A percentile compares a stretch with the other conserved stretches of the same genome.
Evolutionary conservation across 2,888 invertebrate genomes (phyloP).

Genomic region (Tineola bisselliella): DNA sequence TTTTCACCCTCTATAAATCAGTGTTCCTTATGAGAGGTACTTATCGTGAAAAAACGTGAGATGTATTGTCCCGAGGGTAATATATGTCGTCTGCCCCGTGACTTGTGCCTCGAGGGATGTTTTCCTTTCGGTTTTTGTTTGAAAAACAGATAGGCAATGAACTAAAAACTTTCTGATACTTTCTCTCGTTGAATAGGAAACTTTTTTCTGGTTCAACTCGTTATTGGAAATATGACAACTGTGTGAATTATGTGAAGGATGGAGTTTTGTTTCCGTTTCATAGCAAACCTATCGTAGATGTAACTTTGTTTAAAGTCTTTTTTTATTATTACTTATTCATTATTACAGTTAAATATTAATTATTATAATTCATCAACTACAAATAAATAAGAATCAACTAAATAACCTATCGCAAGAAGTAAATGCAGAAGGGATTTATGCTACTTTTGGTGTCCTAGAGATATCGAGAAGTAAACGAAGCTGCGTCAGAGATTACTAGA

Average conservation of each 20-base stretch:
- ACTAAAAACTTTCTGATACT: slow-evolving; percentile 10
- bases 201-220: not conserved
- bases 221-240: not conserved
- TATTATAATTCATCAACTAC: too few relatives aligned
- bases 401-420: not conserved
- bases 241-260: not conserved
- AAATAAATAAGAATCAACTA: too few relatives aligned
- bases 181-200: not conserved
- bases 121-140: slow-evolving; percentile 6
- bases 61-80: slow-evolving; percentile 50
- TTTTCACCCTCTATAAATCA: slow-evolving; percentile 50
- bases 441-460: slow-evolving; percentile 21
- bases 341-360: too few relatives aligned
- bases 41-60: slow-evolving; percentile 46
- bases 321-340: too few relatives aligned
- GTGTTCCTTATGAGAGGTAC: slow-evolving; percentile 51
- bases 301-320: too few relatives aligned
- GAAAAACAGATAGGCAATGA: slow-evolving; percentile 7
- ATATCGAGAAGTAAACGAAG: slow-evolving; percentile 37
- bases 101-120: slow-evolving; percentile 4
- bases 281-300: too few relatives aligned
- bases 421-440: not conserved
- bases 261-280: too few relatives aligned
- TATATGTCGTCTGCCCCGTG: slow-evolving; percentile 27
- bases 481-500: slow-evolving; percentile 26